These are phyloP conservation scores for Drosophila nigricruria DNA, from an alignment of 2,888 invertebrate species.

Conservation along the genomic window DNA sequence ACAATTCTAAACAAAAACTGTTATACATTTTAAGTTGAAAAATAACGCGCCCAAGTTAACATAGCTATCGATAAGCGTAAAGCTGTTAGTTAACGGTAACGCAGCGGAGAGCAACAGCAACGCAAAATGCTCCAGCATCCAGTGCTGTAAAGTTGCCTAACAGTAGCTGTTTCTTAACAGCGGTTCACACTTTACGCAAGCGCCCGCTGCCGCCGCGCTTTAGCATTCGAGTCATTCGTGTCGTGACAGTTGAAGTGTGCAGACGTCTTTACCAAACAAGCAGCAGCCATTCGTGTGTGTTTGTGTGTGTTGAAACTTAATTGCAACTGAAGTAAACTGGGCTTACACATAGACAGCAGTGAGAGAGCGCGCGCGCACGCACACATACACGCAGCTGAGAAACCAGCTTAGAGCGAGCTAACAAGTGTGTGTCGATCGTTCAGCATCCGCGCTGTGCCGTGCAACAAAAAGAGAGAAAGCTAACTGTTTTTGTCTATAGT, in stretches of 20 bases:
- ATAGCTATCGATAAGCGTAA: not conserved
- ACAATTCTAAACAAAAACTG: conserved; percentile 48
- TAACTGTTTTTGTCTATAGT: conserved; percentile 41
- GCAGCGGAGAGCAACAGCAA: not conserved
- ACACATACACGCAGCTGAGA: conserved; percentile 37
- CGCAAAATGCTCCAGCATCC: not conserved
- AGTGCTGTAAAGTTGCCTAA: conserved; percentile 16
- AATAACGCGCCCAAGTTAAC: not conserved
- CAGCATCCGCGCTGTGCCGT: conserved; percentile 76
- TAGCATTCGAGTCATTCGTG: conserved; percentile 61
- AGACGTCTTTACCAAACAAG: not conserved
- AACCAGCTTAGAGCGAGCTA: conserved; percentile 72
- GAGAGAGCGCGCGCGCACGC: conserved; percentile 50
- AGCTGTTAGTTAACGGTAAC: not conserved
- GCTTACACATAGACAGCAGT: conserved; percentile 54
- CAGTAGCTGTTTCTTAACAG: not conserved
- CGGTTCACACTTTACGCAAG: conserved; percentile 30
- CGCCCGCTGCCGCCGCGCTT: conserved; percentile 29
- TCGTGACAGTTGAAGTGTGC: conserved; percentile 10
- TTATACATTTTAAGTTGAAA: not conserved
- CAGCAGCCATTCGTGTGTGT: conserved; percentile 9
- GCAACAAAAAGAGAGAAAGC: conserved; percentile 72
- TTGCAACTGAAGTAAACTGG: conserved; percentile 52
- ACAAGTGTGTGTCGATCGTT: conserved; percentile 68
- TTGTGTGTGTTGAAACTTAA: conserved; percentile 25